Conservation (phyloP, 1,140 invertebrate species). For the Protaetia brevitarsis region DNA sequence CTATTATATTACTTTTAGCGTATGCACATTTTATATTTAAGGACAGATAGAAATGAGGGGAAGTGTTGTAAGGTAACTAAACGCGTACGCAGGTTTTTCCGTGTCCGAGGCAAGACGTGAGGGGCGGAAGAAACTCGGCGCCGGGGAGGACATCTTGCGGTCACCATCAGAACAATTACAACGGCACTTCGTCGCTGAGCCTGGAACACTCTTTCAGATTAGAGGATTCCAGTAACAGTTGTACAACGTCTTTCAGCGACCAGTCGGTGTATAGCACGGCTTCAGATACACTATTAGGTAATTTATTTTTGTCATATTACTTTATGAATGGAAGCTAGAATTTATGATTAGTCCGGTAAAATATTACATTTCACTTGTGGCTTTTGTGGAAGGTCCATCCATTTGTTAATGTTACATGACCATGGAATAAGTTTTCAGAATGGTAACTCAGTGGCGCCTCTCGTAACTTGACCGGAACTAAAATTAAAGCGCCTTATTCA, state of each 20-base stretch:
- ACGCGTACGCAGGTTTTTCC: constrained; percentile 40
- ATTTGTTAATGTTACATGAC: too few species aligned
- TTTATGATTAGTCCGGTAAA: too few species aligned
- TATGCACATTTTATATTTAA: constrained; percentile 9
- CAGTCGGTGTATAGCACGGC: constrained; percentile 41
- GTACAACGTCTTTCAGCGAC: constrained; percentile 42
- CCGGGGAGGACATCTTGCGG: constrained; percentile 11
- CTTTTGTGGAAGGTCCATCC: too few species aligned
- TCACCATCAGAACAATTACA: neutral
- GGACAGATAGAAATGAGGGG: constrained; percentile 4
- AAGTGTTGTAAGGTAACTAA: neutral
- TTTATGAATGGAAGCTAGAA: neutral
- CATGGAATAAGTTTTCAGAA: too few species aligned
- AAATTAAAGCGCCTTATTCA: too few species aligned
- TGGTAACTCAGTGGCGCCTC: too few species aligned
- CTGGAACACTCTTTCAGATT: constrained; percentile 40
- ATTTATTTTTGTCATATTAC: neutral
- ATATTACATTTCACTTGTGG: too few species aligned
- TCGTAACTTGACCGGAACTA: too few species aligned
- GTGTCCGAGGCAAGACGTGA: constrained; percentile 35
- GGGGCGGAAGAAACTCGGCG: constrained; percentile 27
- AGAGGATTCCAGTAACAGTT: constrained; percentile 42
- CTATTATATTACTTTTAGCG: constrained; percentile 3
- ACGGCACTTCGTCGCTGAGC: constrained; percentile 31
- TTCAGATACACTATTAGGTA: constrained; percentile 43